Evolutionary conservation across 2,797 vertebrate genomes (phyloP).

Genomic region (Neosalanx taihuensis): DNA sequence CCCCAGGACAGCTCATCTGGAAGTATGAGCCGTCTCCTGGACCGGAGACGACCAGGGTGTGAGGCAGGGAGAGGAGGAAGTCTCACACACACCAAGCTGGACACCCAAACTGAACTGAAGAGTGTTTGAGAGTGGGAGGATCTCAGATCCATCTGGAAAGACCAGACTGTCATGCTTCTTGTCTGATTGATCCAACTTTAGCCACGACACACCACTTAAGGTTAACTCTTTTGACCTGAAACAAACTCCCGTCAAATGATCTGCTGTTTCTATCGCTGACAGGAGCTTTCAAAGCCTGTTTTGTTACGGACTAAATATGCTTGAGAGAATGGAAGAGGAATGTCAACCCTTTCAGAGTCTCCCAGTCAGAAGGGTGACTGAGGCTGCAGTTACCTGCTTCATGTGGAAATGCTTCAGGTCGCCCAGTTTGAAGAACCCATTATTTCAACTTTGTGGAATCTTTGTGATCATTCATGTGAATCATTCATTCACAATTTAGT

Average conservation of each 20-base stretch:
- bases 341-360: constrained; percentile 56
- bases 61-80: constrained; percentile 56
- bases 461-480: not conserved
- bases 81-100: constrained; percentile 62
- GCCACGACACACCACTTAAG: constrained; percentile 61
- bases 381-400: constrained; percentile 18
- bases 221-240: constrained; percentile 73
- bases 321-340: constrained; percentile 58
- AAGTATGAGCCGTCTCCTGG: constrained; percentile 59
- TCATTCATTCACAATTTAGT: too few species aligned
- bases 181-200: constrained; percentile 60
- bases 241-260: constrained; percentile 61
- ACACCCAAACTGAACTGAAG: constrained; percentile 60
- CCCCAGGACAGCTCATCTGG: constrained; percentile 52
- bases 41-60: constrained; percentile 59
- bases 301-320: constrained; percentile 66
- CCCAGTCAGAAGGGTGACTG: constrained; percentile 40
- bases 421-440: not conserved
- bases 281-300: constrained; percentile 68
- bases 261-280: constrained; percentile 61
- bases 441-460: not conserved
- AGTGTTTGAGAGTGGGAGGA: constrained; percentile 61
- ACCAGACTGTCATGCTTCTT: constrained; percentile 58
- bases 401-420: not conserved
- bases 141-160: constrained; percentile 62